Percentiles rank a stretch among this genome's conserved stretches.
These are phyloP conservation scores for Menura novaehollandiae DNA, from an alignment of 2,113 vertebrate species.

Conservation along the genomic window DNA sequence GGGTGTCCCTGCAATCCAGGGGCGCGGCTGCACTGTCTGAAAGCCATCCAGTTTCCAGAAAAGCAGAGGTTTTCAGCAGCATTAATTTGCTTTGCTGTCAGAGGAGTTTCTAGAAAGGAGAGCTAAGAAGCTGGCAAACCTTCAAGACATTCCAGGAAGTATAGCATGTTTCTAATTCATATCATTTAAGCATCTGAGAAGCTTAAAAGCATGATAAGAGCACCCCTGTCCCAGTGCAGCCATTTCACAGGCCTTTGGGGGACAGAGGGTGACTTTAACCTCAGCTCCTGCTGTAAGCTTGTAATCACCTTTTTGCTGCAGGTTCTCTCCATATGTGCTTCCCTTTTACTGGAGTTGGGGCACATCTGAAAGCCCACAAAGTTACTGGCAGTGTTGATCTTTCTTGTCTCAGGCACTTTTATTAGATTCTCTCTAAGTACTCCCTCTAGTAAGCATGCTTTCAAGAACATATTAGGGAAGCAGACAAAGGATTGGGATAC, in stretches of 20 bases:
- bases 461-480: background rate
- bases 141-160: conserved; percentile 7
- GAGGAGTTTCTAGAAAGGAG: background rate
- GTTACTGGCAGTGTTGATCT: background rate
- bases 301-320: background rate
- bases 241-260: background rate
- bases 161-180: background rate
- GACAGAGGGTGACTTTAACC: background rate
- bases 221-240: background rate
- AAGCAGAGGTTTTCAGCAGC: background rate
- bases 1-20: background rate
- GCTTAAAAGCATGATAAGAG: conserved; percentile 6
- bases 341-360: background rate
- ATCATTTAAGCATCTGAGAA: background rate
- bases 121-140: background rate
- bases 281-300: background rate
- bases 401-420: background rate
- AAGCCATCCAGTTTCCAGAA: rapidly evolving
- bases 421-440: background rate
- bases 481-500: background rate
- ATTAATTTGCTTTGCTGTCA: background rate
- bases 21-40: rapidly evolving
- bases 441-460: background rate
- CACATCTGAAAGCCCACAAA: background rate
- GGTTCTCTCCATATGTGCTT: background rate